Evolutionary conservation across 2,113 vertebrate species (phyloP).

Genomic region (Zosterops hypoxanthus): DNA sequence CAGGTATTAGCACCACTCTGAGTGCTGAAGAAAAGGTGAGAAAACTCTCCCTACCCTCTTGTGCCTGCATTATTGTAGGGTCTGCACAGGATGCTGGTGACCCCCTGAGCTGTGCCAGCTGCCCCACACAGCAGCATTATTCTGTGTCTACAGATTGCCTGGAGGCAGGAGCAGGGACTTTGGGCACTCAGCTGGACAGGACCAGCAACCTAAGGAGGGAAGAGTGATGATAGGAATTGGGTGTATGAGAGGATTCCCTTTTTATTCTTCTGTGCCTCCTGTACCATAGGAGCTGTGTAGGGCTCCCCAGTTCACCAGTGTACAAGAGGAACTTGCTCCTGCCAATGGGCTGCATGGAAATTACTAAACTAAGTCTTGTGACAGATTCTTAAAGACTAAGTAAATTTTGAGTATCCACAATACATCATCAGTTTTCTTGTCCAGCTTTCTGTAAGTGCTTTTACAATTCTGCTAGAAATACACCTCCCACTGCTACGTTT

Average conservation of each 20-base stretch:
- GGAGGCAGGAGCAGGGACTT: not conserved
- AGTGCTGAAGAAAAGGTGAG: not conserved
- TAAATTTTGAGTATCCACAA: not conserved
- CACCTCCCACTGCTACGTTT: not conserved
- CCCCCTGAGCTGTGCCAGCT: not conserved
- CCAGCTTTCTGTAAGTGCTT: not conserved
- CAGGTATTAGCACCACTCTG: not conserved
- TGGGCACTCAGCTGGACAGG: not conserved
- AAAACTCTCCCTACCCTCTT: not conserved
- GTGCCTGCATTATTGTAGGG: not conserved
- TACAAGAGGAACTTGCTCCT: not conserved
- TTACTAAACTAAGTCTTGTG: not conserved
- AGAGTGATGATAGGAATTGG: not conserved
- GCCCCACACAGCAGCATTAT: not conserved
- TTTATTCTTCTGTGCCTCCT: not conserved
- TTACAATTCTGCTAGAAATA: not conserved
- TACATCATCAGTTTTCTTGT: not conserved
- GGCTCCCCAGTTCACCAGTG: not conserved
- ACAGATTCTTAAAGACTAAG: constrained; percentile 4
- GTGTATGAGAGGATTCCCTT: not conserved
- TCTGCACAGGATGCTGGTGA: not conserved
- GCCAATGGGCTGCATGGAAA: not conserved
- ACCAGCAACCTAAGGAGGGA: not conserved
- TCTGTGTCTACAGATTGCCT: not conserved
- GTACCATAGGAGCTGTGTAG: not conserved